Evolutionary conservation across 2,113 vertebrate species (phyloP).

Genomic region (Sinocyclocheilus anophthalmus): DNA sequence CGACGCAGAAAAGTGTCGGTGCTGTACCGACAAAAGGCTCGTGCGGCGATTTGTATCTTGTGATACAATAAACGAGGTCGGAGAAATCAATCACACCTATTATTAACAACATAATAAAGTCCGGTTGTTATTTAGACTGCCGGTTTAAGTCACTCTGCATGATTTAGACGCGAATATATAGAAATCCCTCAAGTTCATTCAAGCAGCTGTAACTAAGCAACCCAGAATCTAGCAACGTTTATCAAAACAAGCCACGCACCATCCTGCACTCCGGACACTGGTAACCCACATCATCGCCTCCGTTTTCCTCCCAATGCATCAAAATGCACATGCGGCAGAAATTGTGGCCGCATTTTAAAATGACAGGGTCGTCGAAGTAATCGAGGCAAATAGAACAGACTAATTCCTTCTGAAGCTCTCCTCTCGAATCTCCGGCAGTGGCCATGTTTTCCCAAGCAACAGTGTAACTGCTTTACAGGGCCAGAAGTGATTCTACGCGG

Average conservation of each 20-base stretch:
- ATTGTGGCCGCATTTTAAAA: slow-evolving; percentile 79
- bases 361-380: slow-evolving; percentile 75
- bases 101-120: neutral
- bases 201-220: neutral
- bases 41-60: neutral
- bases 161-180: neutral
- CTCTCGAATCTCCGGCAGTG: slow-evolving; percentile 62
- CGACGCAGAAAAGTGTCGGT: neutral
- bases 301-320: slow-evolving; percentile 81
- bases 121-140: neutral
- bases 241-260: slow-evolving; percentile 62
- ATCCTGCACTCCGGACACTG: slow-evolving; percentile 79
- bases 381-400: slow-evolving; percentile 79
- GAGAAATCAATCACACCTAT: neutral
- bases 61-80: neutral
- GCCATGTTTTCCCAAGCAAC: slow-evolving; percentile 67
- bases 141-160: neutral
- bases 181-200: neutral
- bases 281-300: slow-evolving; percentile 74
- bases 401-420: slow-evolving; percentile 73
- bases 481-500: neutral
- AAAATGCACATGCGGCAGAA: slow-evolving; percentile 78
- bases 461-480: neutral
- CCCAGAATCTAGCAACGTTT: neutral
- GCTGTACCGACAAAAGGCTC: neutral